Evolutionary conservation across 1,140 invertebrate species (phyloP).

Genomic region (Meloidogyne floridensis): DNA sequence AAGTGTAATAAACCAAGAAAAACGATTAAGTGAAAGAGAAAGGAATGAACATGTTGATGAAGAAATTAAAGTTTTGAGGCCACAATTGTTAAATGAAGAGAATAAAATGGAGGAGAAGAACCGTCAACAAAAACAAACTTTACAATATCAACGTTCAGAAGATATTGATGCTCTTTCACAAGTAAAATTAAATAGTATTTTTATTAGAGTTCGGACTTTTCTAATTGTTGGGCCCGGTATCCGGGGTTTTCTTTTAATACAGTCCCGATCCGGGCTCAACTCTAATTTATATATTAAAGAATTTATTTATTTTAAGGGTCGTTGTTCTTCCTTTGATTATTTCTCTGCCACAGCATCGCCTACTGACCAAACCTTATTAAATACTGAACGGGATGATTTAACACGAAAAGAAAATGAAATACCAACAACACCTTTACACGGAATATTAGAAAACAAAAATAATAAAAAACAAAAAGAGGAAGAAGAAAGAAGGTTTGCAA

Average conservation of each 20-base stretch:
- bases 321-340: slow-evolving; percentile 27
- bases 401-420: neutral
- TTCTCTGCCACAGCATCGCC: slow-evolving; percentile 25
- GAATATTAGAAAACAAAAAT: neutral
- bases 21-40: neutral
- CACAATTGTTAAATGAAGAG: neutral
- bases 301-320: slow-evolving; percentile 8
- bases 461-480: neutral
- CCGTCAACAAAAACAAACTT: neutral
- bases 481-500: slow-evolving; percentile 15
- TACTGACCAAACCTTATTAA: neutral
- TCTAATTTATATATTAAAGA: no score
- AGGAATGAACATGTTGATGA: neutral
- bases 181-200: neutral
- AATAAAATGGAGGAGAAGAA: neutral
- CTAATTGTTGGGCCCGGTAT: no score
- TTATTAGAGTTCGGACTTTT: neutral
- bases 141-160: slow-evolving; percentile 1
- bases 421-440: neutral
- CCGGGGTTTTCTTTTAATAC: neutral
- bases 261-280: no score
- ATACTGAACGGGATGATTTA: neutral
- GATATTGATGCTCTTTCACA: slow-evolving; percentile 12
- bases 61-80: neutral
- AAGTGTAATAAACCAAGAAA: neutral